Evolutionary conservation across 2,113 vertebrate genomes (phyloP), one percentile per base, ranked within the genome.

Genomic region (Sturnus vulgaris): DNA sequence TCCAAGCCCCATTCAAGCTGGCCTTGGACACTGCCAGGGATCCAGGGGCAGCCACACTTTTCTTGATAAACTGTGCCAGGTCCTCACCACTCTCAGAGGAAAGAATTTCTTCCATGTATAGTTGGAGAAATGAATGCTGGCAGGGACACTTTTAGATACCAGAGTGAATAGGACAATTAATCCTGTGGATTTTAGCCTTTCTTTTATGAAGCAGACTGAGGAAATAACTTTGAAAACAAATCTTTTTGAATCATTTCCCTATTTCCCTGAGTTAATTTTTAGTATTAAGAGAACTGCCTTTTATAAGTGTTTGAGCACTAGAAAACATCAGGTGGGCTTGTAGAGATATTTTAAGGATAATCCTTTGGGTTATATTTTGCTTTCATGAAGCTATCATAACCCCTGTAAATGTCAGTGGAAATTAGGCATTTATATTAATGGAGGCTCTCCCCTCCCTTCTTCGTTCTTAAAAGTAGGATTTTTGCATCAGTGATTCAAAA

Each of bases 331-430:
- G 86, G 65, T 86, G 75, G 53, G 63, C 63, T 70, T 95, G 79
- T 82, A 39, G 31, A 71, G 82, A 59, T 95, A 90, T 94, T 93
- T 93, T 87, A 96, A 94, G 70, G 60, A 78, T 73, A 92, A 95
- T 96, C 91, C 87, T 96, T 85, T 75, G 90, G 79, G 96, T 83
- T 96, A 33, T 60, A 71, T 95, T 92, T 96, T 71, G 44, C 92
- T 96, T 92, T 86, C 63, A 59, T 65, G 86, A 87, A 95, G 87
- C 88, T 93, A 88, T 95, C 92, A 83, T 73, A 92, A 90, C 87
- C 91, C 66, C 64, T 93, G 79, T 96, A 97, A 97, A 96, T 96
- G 96, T 96, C 97, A 95, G 84, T 86, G 83, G 82, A 94, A 97
- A 96, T 96, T 90, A 96, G 85, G 82, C 39, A 90, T 96, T 96